Conservation (phyloP, 2,797 vertebrate species). For the Vespertilio murinus region DNA sequence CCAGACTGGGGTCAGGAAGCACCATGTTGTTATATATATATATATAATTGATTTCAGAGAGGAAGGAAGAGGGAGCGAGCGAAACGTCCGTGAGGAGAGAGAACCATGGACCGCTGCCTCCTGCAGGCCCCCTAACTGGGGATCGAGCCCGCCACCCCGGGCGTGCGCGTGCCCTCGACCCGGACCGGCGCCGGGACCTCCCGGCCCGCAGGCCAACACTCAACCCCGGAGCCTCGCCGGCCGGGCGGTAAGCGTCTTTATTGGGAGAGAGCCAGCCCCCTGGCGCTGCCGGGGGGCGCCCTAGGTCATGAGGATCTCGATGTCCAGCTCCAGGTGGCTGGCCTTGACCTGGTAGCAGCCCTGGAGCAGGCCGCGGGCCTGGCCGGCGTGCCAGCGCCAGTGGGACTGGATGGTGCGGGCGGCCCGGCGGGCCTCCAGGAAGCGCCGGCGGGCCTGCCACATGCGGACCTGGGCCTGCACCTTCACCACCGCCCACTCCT, state of each 20-base stretch:
- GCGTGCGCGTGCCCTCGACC: too few relatives aligned
- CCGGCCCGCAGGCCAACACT: too few relatives aligned
- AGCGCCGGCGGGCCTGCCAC: slow-evolving; percentile 63
- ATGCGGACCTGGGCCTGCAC: slow-evolving; percentile 72
- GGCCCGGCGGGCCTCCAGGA: slow-evolving; percentile 12
- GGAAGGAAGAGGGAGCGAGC: too few relatives aligned
- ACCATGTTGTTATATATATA: not conserved
- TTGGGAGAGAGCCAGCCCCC: slow-evolving; percentile 66
- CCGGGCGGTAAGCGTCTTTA: slow-evolving; percentile 60
- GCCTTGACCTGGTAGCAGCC: slow-evolving; percentile 47
- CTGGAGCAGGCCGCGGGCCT: not conserved
- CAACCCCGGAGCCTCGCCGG: too few relatives aligned
- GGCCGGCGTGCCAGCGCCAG: slow-evolving; percentile 70
- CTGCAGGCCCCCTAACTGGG: too few relatives aligned
- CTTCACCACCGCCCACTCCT: slow-evolving; percentile 71
- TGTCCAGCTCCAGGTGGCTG: slow-evolving; percentile 67
- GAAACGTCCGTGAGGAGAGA: too few relatives aligned
- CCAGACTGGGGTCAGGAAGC: not conserved
- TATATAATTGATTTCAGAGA: too few relatives aligned
- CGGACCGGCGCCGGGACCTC: too few relatives aligned
- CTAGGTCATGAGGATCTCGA: slow-evolving; percentile 68
- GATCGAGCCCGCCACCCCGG: too few relatives aligned
- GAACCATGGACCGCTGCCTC: too few relatives aligned
- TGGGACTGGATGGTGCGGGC: slow-evolving; percentile 68
- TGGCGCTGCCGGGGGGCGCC: slow-evolving; percentile 6